These are phyloP conservation scores for Zele albiditarsus DNA, from an alignment of 2,888 invertebrate species.

Conservation along the genomic window DNA sequence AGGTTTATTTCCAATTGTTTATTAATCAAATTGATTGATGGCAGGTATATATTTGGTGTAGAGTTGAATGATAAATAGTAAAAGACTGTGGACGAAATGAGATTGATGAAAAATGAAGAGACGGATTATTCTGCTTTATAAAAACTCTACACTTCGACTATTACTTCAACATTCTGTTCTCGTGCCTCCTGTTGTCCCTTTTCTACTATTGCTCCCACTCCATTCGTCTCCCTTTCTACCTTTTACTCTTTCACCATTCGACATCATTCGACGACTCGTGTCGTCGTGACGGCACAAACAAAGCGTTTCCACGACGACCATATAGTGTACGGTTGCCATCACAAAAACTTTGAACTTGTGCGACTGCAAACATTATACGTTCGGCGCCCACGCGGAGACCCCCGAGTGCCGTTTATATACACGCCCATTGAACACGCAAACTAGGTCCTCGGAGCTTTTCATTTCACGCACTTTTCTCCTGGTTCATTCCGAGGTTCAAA, in stretches of 20 bases:
- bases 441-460: conserved; percentile 4
- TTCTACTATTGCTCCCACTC: not conserved
- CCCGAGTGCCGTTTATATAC: not conserved
- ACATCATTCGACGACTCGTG: conserved; percentile 43
- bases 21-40: not conserved
- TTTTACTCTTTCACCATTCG: conserved; percentile 23
- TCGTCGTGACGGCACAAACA: conserved; percentile 64
- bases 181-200: not conserved
- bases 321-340: conserved; percentile 67
- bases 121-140: not conserved
- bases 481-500: not conserved
- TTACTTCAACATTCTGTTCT: not conserved
- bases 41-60: not conserved
- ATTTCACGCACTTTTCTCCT: not conserved
- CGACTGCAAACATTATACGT: conserved; percentile 60
- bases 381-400: conserved; percentile 48
- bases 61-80: not conserved
- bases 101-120: not conserved
- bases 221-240: conserved; percentile 24
- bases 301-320: conserved; percentile 69
- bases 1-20: not conserved
- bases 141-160: not conserved
- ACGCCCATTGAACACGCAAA: conserved; percentile 23
- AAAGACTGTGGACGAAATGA: not conserved
- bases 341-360: conserved; percentile 67